These are phyloP conservation scores for Acropternis orthonyx DNA, from an alignment of 2,797 vertebrate species.

Conservation along the genomic window DNA sequence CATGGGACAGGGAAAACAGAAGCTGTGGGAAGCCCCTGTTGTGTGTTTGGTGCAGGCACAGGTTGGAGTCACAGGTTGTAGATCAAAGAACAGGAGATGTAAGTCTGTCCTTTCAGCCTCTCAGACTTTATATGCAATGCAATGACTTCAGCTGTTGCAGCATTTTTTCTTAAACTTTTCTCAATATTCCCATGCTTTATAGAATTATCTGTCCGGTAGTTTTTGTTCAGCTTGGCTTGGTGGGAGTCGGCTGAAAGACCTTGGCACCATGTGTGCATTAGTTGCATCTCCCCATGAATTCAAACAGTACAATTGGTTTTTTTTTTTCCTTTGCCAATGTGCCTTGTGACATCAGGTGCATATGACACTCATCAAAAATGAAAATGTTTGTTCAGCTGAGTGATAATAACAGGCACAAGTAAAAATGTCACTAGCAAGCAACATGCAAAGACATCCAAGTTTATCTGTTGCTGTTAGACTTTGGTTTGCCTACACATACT, in stretches of 20 bases:
- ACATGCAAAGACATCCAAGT: neutral
- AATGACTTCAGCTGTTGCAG: neutral
- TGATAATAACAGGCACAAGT: neutral
- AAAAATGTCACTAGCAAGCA: neutral
- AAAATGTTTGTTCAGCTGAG: neutral
- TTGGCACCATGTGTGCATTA: neutral
- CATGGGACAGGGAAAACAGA: neutral
- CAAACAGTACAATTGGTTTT: neutral
- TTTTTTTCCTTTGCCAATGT: neutral
- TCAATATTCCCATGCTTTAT: neutral
- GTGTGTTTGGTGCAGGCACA: accelerated
- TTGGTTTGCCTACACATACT: neutral
- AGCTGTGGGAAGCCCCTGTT: neutral
- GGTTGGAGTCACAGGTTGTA: neutral
- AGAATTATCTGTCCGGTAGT: neutral
- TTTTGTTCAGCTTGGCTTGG: neutral
- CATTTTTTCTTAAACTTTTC: neutral
- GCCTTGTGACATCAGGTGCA: neutral
- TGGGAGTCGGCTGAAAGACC: neutral
- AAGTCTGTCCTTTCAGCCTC: neutral
- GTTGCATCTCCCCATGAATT: neutral
- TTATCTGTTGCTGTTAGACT: neutral
- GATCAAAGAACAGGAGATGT: neutral
- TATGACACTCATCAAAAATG: neutral
- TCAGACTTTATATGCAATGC: neutral